Percentiles rank a stretch among this genome's conserved stretches.
phyloP scores from a whole-genome alignment of 2,797 vertebrate species.

The Varecia variegata region DNA sequence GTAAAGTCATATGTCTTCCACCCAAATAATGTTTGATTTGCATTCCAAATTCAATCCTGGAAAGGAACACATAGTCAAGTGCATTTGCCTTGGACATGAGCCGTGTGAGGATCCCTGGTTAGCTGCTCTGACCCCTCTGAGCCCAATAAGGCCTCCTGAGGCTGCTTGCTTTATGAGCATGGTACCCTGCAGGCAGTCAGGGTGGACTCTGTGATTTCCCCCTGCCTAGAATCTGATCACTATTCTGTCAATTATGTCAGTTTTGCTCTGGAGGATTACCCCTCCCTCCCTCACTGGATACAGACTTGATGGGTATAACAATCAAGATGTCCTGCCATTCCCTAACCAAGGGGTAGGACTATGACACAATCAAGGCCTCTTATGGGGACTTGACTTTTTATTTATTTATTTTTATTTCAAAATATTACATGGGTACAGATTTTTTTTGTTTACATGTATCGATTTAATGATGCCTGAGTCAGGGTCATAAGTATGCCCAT shows the following conservation, averaged over 20 bases:
- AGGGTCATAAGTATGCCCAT: not conserved
- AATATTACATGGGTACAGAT: not conserved
- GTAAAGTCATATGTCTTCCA: constrained; percentile 50
- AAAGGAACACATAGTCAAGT: constrained; percentile 17
- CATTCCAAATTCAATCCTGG: constrained; percentile 58
- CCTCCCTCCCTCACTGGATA: not conserved
- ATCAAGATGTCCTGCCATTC: not conserved
- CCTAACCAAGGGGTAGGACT: not conserved
- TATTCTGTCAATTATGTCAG: not conserved
- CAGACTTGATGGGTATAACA: not conserved
- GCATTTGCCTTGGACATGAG: constrained; percentile 16
- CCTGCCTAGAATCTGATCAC: not conserved
- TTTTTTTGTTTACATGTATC: not conserved
- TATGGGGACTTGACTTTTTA: not conserved
- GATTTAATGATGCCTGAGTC: not conserved
- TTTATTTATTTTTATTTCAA: not conserved
- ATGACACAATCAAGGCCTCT: not conserved
- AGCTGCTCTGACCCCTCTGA: not conserved
- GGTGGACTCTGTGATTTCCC: not conserved
- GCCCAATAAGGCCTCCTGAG: not conserved
- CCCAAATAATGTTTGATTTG: constrained; percentile 48
- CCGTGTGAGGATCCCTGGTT: not conserved
- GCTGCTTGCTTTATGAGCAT: not conserved
- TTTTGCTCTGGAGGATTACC: not conserved
- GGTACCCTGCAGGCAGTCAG: not conserved